Base-by-base conservation (phyloP, 2,113 vertebrate species). In the Pelecanus crispus region DNA sequence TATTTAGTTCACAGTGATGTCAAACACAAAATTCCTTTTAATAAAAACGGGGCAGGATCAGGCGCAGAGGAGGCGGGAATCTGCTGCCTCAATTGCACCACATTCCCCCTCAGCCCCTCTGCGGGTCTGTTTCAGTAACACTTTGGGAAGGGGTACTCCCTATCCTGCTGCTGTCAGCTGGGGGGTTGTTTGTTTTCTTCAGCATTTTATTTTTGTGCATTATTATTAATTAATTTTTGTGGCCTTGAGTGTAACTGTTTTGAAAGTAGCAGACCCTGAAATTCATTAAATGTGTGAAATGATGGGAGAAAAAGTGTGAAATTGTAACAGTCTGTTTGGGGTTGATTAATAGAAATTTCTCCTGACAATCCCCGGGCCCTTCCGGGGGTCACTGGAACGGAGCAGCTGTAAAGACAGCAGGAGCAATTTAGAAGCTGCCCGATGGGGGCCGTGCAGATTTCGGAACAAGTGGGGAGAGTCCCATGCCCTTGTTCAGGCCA, bases 321-420 rank as follows among this genome's bases (percentile, higher is more conserved):
- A 98, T 98, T 97, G 98, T 98, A 98, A 94, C 98, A 98, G 97
- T 98, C 97, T 97, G 98, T 97, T 98, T 98, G 96, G 96, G 92
- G 95, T 97, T 98, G 98, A 98, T 98, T 98, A 98, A 98, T 98
- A 98, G 98, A 98, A 98, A 97, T 97, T 97, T 98, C 96, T 97
- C 92, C 96, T 97, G 97, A 98, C 98, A 98, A 96, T 97, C 95
- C 97, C 95, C 62, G 65, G 95, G 97, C 98, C 98, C 97, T 98
- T 98, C 97, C 38, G 45, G 98, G 97, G 98, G 98, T 98, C 98
- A 98, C 93, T 98, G 98, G 98, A 98, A 98, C 32, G 1, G 97
- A 98, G 98, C 98, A 98, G 98, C 98, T 98, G 98, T 98, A 98
- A 95, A 98, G 98, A 97, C 98, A 98, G 98, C 98, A 97, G 98